A percentile compares a stretch with the other conserved stretches of the same genome.
Evolutionary conservation across 2,888 invertebrate genomes (phyloP).

Genomic region (Mylabris sibirica): DNA sequence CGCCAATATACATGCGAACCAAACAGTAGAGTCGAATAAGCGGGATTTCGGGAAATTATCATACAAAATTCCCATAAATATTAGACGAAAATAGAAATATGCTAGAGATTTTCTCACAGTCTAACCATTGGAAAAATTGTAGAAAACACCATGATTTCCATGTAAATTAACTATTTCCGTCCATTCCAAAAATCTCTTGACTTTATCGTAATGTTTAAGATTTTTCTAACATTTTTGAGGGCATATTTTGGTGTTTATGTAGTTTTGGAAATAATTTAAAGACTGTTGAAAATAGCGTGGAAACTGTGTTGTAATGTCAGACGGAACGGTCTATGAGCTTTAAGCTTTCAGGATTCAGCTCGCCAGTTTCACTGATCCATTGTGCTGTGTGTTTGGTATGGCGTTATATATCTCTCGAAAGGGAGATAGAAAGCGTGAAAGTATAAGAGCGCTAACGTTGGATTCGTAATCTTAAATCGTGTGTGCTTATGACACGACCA

Average conservation of each 20-base stretch:
- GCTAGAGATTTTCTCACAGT: neutral
- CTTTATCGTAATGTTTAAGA: too few species aligned
- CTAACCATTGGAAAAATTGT: neutral
- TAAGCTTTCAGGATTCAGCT: constrained; percentile 11
- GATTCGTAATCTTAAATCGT: constrained; percentile 50
- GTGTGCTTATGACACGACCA: constrained; percentile 49
- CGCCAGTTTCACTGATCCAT: constrained; percentile 23
- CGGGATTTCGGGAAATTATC: constrained; percentile 28
- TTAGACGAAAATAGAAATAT: neutral
- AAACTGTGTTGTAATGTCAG: neutral
- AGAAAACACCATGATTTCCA: too few species aligned
- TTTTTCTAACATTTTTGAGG: neutral
- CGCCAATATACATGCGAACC: constrained; percentile 50
- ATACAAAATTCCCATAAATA: neutral
- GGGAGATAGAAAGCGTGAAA: constrained; percentile 41
- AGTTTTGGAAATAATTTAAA: neutral
- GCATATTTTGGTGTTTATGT: neutral
- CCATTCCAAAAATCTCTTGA: too few species aligned
- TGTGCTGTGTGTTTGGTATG: constrained; percentile 26
- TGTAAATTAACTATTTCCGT: too few species aligned
- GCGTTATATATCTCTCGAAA: constrained; percentile 34
- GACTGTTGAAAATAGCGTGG: neutral
- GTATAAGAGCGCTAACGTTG: constrained; percentile 45
- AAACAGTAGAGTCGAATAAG: constrained; percentile 43
- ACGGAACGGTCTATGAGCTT: neutral